Conservation (phyloP, 1,140 invertebrate genomes). For the Euura lappo region DNA sequence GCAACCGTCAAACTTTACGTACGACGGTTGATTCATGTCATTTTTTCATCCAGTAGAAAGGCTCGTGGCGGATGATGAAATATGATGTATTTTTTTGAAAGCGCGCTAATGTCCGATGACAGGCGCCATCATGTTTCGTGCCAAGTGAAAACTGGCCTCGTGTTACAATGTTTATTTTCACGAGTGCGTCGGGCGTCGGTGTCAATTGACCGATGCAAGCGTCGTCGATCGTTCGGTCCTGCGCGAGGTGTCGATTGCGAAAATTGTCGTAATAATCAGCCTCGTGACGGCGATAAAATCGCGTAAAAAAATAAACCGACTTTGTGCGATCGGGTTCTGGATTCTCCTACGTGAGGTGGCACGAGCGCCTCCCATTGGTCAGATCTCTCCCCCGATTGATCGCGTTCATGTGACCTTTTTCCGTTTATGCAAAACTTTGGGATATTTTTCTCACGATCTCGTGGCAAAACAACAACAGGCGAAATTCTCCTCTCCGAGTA, state of each 20-base stretch:
- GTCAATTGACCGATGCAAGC: background rate
- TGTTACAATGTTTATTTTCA: conserved; percentile 7
- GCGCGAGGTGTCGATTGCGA: background rate
- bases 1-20: no score
- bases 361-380: conserved; percentile 32
- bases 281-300: background rate
- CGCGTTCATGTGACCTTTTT: conserved; percentile 49
- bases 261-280: background rate
- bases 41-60: background rate
- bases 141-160: background rate
- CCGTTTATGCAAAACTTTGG: conserved; percentile 40
- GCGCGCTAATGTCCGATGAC: background rate
- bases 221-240: background rate
- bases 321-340: conserved; percentile 14
- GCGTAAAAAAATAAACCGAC: background rate
- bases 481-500: conserved; percentile 1
- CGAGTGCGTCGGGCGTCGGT: background rate
- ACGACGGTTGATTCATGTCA: no score
- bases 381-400: conserved; percentile 33
- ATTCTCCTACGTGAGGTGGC: conserved; percentile 27
- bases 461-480: conserved; percentile 49
- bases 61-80: background rate
- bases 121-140: background rate
- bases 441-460: conserved; percentile 43
- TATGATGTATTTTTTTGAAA: background rate